phyloP scores from a whole-genome alignment of 1,140 invertebrate species.

The Leptestheria dahalacensis region DNA sequence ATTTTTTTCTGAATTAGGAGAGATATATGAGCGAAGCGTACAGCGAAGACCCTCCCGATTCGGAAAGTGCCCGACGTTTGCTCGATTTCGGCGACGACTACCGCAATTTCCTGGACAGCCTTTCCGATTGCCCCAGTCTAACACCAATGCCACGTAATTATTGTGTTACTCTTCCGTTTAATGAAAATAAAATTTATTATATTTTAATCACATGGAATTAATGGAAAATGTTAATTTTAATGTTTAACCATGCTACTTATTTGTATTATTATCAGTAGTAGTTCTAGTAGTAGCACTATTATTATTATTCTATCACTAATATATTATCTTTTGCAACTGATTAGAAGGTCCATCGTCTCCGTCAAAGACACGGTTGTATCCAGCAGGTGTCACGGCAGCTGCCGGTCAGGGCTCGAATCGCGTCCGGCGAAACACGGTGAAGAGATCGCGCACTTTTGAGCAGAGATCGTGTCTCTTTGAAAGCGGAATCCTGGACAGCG shows the following conservation, averaged over 20 bases:
- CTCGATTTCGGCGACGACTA: constrained; percentile 84
- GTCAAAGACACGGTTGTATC: constrained; percentile 7
- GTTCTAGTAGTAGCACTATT: no score
- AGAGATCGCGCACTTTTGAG: not conserved
- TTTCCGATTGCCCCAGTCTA: constrained; percentile 19
- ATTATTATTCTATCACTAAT: no score
- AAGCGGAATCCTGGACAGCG: constrained; percentile 34
- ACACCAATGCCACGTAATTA: not conserved
- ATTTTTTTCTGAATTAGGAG: constrained; percentile 42
- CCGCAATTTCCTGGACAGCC: constrained; percentile 67
- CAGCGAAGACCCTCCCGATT: constrained; percentile 67
- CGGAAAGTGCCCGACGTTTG: constrained; percentile 60
- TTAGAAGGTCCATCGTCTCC: not conserved
- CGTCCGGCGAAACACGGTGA: not conserved
- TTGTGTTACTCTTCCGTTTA: no score
- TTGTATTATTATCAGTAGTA: no score
- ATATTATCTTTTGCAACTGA: no score
- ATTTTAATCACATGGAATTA: no score
- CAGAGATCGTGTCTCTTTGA: constrained; percentile 16
- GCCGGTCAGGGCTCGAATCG: not conserved
- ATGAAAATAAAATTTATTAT: no score
- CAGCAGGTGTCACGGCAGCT: no score
- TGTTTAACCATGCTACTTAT: no score
- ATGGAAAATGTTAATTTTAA: not conserved
- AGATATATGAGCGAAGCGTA: constrained; percentile 82